Evolutionary conservation across 2,113 vertebrate species (phyloP), one percentile per base, ranked within the genome.

Genomic region (Serinus canaria): DNA sequence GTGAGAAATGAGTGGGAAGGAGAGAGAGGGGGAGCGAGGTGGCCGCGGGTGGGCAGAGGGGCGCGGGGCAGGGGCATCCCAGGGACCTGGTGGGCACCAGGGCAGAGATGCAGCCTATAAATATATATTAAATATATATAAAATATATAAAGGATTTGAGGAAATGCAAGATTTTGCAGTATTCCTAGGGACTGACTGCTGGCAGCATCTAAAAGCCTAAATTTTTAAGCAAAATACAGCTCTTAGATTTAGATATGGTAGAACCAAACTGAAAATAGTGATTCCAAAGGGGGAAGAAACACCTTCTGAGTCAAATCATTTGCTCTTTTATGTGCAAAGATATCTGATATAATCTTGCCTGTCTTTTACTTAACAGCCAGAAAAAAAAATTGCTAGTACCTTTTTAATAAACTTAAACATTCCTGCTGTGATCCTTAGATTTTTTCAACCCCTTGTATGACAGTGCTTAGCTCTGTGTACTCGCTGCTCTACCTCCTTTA

Each of bases 31-130:
- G n/a, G 25, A 70, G 30, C 0, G 1, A 12, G 12, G 14, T 4
- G 11, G 35, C 50, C 62, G 58, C 0, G 4, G 15, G 20, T 16
- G 55, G 49, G 27, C 58, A 81, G 22, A 19, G 31, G 12, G 55
- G 3, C 18, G 8, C 0, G 0, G 31, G 4, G 5, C 0, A 2
- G 10, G 35, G 4, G 8, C 5, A 25, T 25, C 22, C 16, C 46
- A 7, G 56, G 11, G 27, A 53, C 11, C 46, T 15, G n/a, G 17
- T 0, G 0, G 30, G 18, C 27, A 7, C 0, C 0, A 2, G 4
- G 47, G 41, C 0, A 35, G 31, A 41, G 43, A 25, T 23, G 47
- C 16, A 18, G 30, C 21, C 6, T 4, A 7, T 1, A 1, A 18
- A 14, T 13, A 25, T 14, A 41, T 41, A 41, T 41, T 41, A 41